Conservation (phyloP, 2,888 invertebrate species). For the Chymomyza procnemis region DNA sequence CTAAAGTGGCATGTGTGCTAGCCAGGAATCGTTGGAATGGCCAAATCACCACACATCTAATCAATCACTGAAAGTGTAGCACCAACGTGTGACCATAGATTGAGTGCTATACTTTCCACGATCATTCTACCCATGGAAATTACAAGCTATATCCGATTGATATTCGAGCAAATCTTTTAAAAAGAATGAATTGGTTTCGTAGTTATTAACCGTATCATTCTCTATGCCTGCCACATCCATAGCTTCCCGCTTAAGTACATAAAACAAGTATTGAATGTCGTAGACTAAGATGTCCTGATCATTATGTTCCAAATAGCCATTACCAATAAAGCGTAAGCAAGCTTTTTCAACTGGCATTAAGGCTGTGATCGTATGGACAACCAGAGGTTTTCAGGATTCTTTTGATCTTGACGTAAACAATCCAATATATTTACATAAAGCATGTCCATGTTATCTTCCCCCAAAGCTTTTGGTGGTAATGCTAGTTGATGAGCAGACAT, state of each 20-base stretch:
- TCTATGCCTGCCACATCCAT: constrained; percentile 59
- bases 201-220: constrained; percentile 46
- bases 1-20: constrained; percentile 77
- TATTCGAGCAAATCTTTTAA: constrained; percentile 72
- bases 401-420: constrained; percentile 70
- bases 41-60: constrained; percentile 78
- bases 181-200: constrained; percentile 66
- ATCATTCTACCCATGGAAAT: constrained; percentile 77
- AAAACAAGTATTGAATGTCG: constrained; percentile 72
- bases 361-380: constrained; percentile 78
- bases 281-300: constrained; percentile 51
- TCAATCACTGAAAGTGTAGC: constrained; percentile 79
- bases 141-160: constrained; percentile 72
- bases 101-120: constrained; percentile 77
- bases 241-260: constrained; percentile 69
- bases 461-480: constrained; percentile 76
- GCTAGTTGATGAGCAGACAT: constrained; percentile 79
- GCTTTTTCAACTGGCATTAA: constrained; percentile 71
- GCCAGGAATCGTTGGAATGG: constrained; percentile 76
- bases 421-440: constrained; percentile 77
- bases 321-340: constrained; percentile 65
- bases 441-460: constrained; percentile 63
- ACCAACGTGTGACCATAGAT: constrained; percentile 78
- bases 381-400: constrained; percentile 67
- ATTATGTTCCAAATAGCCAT: constrained; percentile 49